Base-by-base conservation (phyloP, 2,113 vertebrate genomes). In the Menidia beryllina region DNA sequence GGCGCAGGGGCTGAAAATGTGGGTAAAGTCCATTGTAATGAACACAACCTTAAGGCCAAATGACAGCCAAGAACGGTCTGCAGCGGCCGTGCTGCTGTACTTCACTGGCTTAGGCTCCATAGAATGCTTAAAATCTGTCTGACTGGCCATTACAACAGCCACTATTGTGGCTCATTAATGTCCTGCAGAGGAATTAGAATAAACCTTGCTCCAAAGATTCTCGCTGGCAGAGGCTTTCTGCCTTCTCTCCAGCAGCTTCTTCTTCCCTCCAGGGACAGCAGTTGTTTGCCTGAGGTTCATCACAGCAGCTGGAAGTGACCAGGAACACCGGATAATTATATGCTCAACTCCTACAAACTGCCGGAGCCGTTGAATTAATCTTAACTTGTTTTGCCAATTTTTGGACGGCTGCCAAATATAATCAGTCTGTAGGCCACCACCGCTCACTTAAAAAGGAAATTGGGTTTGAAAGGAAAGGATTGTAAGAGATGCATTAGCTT, bases 81-180 rank as follows among this genome's bases (percentile, higher is more conserved):
- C 72, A 82, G 79, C 74, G 82, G 86, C 83, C 59, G 58, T 59
- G 75, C 58, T 75, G 77, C 84, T 77, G 80, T 83, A 72, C 74
- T 83, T 87, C 79, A 20, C 67, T 67, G 79, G 85, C 89, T 91
- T 89, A 79, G 58, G 72, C 86, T 88, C 91, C 78, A 77, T 24
- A 36, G 90, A 90, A 80, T 81, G 76, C 85, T 82, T 86, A 77
- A 83, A 91, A 82, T 76, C 87, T 84, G 87, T 88, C 77, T 76
- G 71, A 75, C 75, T 85, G 77, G 86, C 85, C 79, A 88, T 87
- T 89, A 85, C 86, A 73, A 86, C 84, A 78, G 72, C 72, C 75
- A 78, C 81, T 75, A 83, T 70, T 66, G 79, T 59, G 75, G 77
- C 85, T 88, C 82, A 89, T 88, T 91, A 83, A 77, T 73, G 82